Evolutionary conservation across 2,888 invertebrate species (phyloP), one percentile per base, ranked within the genome.

Genomic region (Catocala fraxini): DNA sequence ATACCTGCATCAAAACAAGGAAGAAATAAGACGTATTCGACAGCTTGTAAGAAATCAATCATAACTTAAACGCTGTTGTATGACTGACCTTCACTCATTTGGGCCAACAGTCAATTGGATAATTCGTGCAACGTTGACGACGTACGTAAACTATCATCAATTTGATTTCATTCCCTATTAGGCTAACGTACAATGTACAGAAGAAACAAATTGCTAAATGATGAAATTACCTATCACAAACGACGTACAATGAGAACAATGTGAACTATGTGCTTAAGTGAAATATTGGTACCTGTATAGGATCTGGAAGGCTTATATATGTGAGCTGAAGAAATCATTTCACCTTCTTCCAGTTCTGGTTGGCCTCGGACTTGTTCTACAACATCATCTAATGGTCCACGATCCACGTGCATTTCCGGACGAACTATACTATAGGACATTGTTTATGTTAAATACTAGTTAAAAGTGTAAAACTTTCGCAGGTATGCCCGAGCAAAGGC

Each of bases 281-380:
- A 4, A n/a, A 9, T 51, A 41, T 12, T 13, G 11, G 11, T 80
- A 89, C 94, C 93, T 79, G 87, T 82, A 51, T 89, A 90, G 9
- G 85, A 82, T 59, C 75, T 84, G 0, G 87, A 71, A 9, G 89
- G 89, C 63, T 93, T 93, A 69, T 89, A 93, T 49, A 89, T 67
- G 63, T 89, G 87, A 7, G 87, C 90, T 0, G 91, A 86, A 1
- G 91, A 86, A 5, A 86, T 89, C 88, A 92, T 92, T 70, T 94
- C 93, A 9, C 87, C 94, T 75, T 94, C 94, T 68, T 94, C 94
- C 10, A 93, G 78, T 74, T 94, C 94, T 4, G 94, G 93, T 63
- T 94, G 94, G 0, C 93, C 90, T 15, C 92, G 85, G 0, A 92
- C 80, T 76, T 93, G 92, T 69, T 94, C 94, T 39, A 92, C 88